Percentiles rank a stretch among this genome's conserved stretches.
Evolutionary conservation across 2,797 vertebrate species (phyloP).

Genomic region (Cetoscarus ocellatus): DNA sequence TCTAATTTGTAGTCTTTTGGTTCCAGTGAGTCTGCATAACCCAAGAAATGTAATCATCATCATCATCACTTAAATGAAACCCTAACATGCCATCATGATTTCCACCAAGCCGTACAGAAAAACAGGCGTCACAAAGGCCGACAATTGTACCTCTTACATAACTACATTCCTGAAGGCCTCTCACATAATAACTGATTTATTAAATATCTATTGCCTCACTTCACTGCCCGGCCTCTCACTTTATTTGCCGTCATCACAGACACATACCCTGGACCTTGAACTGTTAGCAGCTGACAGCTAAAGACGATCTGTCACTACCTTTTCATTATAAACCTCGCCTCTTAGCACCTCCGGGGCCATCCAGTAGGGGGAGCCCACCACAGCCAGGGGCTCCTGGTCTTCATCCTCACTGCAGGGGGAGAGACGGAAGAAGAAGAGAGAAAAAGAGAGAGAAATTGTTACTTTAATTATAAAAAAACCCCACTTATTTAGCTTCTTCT

Average conservation of each 20-base stretch:
- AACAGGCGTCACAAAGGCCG: not conserved
- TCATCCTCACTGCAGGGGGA: conserved; percentile 83
- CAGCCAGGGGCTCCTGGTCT: conserved; percentile 88
- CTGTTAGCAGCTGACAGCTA: conserved; percentile 27
- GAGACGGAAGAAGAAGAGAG: not conserved
- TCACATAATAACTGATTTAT: conserved; percentile 29
- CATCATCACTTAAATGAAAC: conserved; percentile 1
- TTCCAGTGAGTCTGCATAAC: not conserved
- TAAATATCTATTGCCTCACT: conserved; percentile 44
- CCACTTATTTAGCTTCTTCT: no score
- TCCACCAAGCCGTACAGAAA: conserved; percentile 3
- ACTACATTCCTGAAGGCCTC: conserved; percentile 19
- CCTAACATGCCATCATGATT: conserved; percentile 3
- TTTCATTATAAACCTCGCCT: conserved; percentile 95
- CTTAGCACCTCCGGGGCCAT: conserved; percentile 96
- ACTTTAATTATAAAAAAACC: no score
- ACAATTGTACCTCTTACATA: conserved; percentile 27
- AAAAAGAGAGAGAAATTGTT: not conserved
- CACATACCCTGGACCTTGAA: conserved; percentile 47
- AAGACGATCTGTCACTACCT: conserved; percentile 81
- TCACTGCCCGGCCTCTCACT: not conserved
- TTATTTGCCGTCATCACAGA: conserved; percentile 43
- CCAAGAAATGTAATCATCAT: not conserved
- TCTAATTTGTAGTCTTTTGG: conserved; percentile 6
- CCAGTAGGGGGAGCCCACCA: conserved; percentile 97